Conservation (phyloP, 2,888 invertebrate species). For the Sinopyrophorus schimmeli region DNA sequence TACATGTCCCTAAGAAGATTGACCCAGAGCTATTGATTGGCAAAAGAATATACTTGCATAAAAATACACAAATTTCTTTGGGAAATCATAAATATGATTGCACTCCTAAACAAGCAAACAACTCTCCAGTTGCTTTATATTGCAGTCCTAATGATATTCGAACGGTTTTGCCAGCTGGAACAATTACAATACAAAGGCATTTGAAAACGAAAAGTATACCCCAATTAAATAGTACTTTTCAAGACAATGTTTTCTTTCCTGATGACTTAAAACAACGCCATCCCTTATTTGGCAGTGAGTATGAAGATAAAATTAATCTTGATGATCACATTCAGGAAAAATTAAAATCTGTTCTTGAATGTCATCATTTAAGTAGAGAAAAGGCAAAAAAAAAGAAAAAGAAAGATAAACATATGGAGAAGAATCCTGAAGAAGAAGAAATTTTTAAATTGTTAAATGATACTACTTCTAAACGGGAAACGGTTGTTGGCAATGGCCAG, state of each 20-base stretch:
- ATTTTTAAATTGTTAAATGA: conserved; percentile 27
- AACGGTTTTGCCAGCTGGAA: conserved; percentile 18
- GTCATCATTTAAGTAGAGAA: conserved; percentile 15
- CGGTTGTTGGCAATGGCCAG: neutral
- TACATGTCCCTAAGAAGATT: conserved; percentile 29
- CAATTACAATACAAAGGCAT: conserved; percentile 19
- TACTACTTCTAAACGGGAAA: neutral
- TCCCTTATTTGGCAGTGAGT: conserved; percentile 34
- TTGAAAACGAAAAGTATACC: conserved; percentile 18
- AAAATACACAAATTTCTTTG: conserved; percentile 15
- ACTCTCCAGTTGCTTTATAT: conserved; percentile 1
- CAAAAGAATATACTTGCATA: conserved; percentile 15
- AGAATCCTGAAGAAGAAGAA: conserved; percentile 11
- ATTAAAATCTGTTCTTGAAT: conserved; percentile 21
- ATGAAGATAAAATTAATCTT: conserved; percentile 28
- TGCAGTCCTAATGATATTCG: conserved; percentile 8
- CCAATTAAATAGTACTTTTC: neutral
- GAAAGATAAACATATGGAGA: conserved; percentile 12
- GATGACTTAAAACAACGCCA: conserved; percentile 32
- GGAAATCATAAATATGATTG: conserved; percentile 24
- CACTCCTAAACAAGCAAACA: neutral
- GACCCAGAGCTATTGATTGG: conserved; percentile 19
- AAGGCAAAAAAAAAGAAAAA: conserved; percentile 29
- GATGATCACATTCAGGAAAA: conserved; percentile 24
- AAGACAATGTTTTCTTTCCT: conserved; percentile 20